phyloP scores from a whole-genome alignment of 2,888 invertebrate genomes.

The Tenthredo scrophulariae region DNA sequence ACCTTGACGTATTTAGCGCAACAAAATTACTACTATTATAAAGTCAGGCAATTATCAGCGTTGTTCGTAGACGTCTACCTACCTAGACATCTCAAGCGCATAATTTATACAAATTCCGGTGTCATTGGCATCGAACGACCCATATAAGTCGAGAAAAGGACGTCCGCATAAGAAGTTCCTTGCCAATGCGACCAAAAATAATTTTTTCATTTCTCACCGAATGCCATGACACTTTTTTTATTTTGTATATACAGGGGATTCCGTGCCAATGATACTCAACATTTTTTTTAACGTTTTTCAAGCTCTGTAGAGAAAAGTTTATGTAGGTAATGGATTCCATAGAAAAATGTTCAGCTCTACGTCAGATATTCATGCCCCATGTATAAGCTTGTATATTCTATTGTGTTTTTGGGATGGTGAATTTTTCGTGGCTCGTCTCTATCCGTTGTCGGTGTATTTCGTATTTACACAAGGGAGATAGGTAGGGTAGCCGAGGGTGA shows the following conservation, averaged over 20 bases:
- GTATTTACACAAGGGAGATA: background rate
- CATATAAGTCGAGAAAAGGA: background rate
- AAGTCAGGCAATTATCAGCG: conserved; percentile 24
- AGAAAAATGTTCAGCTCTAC: too few relatives aligned
- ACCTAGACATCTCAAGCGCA: background rate
- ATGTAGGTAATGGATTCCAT: too few relatives aligned
- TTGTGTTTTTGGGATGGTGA: background rate
- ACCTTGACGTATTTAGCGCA: background rate
- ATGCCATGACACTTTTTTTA: background rate
- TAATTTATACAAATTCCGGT: background rate
- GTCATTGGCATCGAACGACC: background rate
- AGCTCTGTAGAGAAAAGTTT: background rate
- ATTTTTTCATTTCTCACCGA: background rate
- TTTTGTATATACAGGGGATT: background rate
- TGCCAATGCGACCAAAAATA: background rate
- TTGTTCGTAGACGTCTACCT: background rate
- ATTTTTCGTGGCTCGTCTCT: background rate
- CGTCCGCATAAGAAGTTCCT: background rate
- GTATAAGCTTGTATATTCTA: background rate
- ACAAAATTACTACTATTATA: conserved; percentile 22
- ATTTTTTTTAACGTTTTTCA: background rate
- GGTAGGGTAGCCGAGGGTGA: background rate
- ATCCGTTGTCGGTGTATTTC: background rate
- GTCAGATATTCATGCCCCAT: background rate
- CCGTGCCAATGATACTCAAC: background rate